Conservation (phyloP, 2,888 invertebrate species). For the Leptopilina drosophilae region DNA sequence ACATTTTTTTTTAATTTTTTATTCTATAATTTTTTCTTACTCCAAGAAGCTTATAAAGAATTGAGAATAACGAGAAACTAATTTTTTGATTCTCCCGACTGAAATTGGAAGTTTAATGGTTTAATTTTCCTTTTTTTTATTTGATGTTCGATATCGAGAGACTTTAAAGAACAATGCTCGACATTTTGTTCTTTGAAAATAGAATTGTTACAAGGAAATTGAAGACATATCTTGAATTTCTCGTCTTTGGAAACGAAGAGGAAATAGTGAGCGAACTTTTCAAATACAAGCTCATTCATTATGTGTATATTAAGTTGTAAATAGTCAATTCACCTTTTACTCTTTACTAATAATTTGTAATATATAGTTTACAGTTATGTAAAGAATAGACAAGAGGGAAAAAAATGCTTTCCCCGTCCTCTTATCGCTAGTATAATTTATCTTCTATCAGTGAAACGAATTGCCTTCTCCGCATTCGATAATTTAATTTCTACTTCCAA, state of each 20-base stretch:
- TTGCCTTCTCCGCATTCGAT: background rate
- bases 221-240: slow-evolving; percentile 18
- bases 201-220: background rate
- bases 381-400: background rate
- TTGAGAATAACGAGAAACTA: no score
- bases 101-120: no score
- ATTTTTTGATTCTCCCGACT: no score
- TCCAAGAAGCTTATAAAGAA: no score
- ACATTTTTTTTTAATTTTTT: no score
- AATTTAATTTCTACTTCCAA: slow-evolving; percentile 16
- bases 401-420: background rate
- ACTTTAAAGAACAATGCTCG: background rate
- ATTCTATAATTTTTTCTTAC: no score
- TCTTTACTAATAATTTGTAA: background rate
- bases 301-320: slow-evolving; percentile 10
- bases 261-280: slow-evolving; percentile 8
- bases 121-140: background rate
- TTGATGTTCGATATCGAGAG: background rate
- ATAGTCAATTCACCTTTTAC: slow-evolving; percentile 29
- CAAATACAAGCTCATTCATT: background rate
- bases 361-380: background rate
- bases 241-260: background rate
- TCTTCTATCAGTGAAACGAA: slow-evolving; percentile 27
- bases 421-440: slow-evolving; percentile 28
- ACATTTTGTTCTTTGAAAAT: background rate